phyloP scores from a whole-genome alignment of 2,113 vertebrate genomes.

The Tetrax tetrax region DNA sequence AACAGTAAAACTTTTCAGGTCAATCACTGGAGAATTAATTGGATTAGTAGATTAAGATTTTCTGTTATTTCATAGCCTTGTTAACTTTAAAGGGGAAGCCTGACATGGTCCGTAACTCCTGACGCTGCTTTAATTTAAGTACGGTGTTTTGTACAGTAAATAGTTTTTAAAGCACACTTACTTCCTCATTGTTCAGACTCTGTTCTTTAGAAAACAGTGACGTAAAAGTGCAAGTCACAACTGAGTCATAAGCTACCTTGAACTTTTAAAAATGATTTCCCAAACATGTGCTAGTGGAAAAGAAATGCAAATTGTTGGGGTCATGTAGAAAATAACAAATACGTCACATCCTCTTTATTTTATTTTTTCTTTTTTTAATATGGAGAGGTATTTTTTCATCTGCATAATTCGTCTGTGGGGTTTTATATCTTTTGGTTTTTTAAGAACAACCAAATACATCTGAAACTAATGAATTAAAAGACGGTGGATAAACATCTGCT shows the following conservation, averaged over 20 bases:
- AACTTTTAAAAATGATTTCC: not conserved
- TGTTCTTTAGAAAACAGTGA: conserved; percentile 5
- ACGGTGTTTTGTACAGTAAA: not conserved
- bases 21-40: not conserved
- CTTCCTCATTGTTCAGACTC: not conserved
- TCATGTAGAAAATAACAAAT: not conserved
- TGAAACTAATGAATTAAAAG: not conserved
- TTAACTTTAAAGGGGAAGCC: not conserved
- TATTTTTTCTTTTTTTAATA: not conserved
- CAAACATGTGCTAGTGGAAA: not conserved
- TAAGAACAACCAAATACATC: not conserved
- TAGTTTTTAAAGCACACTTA: not conserved
- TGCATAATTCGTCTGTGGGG: not conserved
- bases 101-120: not conserved
- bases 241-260: conserved; percentile 27
- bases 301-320: not conserved
- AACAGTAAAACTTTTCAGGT: not conserved
- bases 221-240: not conserved
- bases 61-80: not conserved
- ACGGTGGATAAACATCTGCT: not conserved
- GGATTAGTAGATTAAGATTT: not conserved
- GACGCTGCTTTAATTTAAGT: not conserved
- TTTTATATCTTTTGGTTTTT: not conserved
- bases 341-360: not conserved
- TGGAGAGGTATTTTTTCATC: not conserved